Base-by-base conservation (phyloP, 2,888 invertebrate species). In the Pharmacophagus antenor region DNA sequence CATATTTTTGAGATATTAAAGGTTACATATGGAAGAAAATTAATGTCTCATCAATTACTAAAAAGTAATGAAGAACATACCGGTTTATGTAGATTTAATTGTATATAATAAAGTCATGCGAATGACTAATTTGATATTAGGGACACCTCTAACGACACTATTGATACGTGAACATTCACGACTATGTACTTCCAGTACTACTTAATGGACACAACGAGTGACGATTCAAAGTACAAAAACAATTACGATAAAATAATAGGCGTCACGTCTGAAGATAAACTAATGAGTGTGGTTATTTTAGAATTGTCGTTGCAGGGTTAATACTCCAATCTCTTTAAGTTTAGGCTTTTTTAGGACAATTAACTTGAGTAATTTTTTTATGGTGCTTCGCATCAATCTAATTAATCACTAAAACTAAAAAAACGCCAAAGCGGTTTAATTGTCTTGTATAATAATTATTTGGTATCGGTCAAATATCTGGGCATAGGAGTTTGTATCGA, bases 211-310 rank as follows among this genome's bases (percentile, higher is more conserved):
- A 31, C 59, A 69, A 60, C 61, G 65, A 66, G 63, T 62, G 67
- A 61, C 68, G 64, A 69, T 73, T 74, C 68, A 76, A 76, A 80
- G 75, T 70, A 76, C 70, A 73, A 75, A 71, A 73, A 75, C 73
- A 76, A 70, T 80, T 78, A 69, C 74, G 81, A 83, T 83, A 79
- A 71, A 48, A 69, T 56, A 58, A 56, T 49, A 67, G 73, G 72
- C 79, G 81, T 76, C 79, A 72, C 65, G 68, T 70, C 65, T 71
- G 62, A 62, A 68, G 76, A 74, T 74, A 77, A 64, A 69, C 68
- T 77, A 79, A 79, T 74, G 69, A 70, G 62, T 59, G 62, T 61
- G 61, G 61, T 63, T 66, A 64, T 63, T 56, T 56, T 56, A 52
- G 56, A 61, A 56, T 42, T 56, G 20, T 50, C 25, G 52, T 27